Evolutionary conservation across 2,113 vertebrate genomes (phyloP).

Genomic region (Zingel zingel): DNA sequence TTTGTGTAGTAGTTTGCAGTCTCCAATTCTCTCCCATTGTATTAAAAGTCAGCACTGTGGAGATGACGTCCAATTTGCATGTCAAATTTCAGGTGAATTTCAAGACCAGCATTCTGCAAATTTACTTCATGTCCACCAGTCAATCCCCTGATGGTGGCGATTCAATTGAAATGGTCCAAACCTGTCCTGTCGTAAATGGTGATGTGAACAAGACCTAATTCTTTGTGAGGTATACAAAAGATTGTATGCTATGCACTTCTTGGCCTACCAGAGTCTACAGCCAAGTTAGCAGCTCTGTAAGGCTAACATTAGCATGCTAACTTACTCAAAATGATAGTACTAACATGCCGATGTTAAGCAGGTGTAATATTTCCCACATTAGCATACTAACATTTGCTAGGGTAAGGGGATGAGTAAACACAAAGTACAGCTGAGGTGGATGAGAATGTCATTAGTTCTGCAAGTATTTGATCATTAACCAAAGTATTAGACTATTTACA

Average conservation of each 20-base stretch:
- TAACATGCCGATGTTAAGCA: no score
- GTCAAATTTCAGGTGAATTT: neutral
- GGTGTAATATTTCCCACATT: no score
- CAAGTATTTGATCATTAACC: neutral
- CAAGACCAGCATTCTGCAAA: neutral
- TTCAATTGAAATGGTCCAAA: neutral
- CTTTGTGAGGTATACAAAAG: neutral
- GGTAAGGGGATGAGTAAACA: no score
- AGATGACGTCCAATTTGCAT: neutral
- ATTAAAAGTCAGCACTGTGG: neutral
- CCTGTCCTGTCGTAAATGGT: neutral
- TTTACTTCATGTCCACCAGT: neutral
- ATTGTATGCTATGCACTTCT: neutral
- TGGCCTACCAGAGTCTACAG: no score
- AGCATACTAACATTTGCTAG: no score
- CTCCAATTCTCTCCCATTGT: neutral
- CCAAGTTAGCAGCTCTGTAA: no score
- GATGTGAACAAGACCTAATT: neutral
- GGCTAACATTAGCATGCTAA: no score
- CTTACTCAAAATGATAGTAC: no score
- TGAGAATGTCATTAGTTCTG: neutral
- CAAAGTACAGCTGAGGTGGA: neutral
- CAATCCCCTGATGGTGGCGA: no score
- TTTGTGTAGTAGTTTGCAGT: neutral
- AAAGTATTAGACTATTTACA: neutral